Evolutionary conservation across 1,140 invertebrate species (phyloP).

Genomic region (Catajapyx aquilonaris): DNA sequence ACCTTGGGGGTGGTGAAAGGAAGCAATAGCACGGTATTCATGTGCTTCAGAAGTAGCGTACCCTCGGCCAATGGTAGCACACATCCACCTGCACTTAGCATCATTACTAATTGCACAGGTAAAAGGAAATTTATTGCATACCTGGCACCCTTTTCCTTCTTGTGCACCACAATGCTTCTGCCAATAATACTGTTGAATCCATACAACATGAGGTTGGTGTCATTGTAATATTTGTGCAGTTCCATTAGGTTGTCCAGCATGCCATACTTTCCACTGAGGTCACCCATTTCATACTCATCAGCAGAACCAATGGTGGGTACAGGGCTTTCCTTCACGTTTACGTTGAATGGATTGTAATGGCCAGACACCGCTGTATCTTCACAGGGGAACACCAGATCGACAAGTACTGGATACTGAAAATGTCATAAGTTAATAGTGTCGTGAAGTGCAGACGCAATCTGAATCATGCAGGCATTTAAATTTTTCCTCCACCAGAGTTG

Average conservation of each 20-base stretch:
- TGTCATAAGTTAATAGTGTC: no score
- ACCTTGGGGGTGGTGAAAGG: conserved; percentile 73
- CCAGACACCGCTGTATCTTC: conserved; percentile 55
- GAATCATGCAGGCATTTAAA: no score
- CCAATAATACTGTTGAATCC: conserved; percentile 64
- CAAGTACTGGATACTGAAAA: conserved; percentile 4
- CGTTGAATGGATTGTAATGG: conserved; percentile 58
- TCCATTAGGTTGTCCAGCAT: conserved; percentile 19
- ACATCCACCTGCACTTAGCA: conserved; percentile 42
- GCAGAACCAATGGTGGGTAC: conserved; percentile 37
- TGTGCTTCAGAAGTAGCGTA: conserved; percentile 64
- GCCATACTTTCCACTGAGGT: conserved; percentile 79
- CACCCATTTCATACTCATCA: conserved; percentile 75
- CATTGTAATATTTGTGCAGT: conserved; percentile 44
- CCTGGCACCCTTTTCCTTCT: conserved; percentile 34
- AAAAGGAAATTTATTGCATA: no score
- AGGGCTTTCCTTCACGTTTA: conserved; percentile 36
- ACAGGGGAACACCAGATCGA: conserved; percentile 70
- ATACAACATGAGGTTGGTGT: conserved; percentile 65
- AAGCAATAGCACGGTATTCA: conserved; percentile 68
- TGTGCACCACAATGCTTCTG: conserved; percentile 67
- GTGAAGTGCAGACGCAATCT: no score
- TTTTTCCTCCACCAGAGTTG: no score
- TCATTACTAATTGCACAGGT: no score
- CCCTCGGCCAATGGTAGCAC: conserved; percentile 61